Conservation (phyloP, 2,888 invertebrate species). For the Cephus spinipes region DNA sequence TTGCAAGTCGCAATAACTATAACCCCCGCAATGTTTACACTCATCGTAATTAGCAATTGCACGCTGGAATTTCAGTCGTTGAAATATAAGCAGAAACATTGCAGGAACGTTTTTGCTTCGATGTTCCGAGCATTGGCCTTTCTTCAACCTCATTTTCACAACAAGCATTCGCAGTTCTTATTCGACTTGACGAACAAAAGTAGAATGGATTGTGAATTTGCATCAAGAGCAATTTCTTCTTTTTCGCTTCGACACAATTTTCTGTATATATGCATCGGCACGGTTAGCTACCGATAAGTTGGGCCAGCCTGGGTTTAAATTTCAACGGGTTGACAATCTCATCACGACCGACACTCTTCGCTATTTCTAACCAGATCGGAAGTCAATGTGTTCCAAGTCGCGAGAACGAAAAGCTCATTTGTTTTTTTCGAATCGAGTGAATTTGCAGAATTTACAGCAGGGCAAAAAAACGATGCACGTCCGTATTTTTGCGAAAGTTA, state of each 20-base stretch:
- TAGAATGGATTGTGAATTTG: not conserved
- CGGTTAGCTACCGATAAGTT: not conserved
- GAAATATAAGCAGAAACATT: not conserved
- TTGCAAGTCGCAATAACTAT: not conserved
- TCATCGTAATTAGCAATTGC: not conserved
- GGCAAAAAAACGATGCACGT: not conserved
- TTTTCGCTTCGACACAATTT: not conserved
- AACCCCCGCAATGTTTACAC: not conserved
- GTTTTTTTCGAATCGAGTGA: not conserved
- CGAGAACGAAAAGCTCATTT: not conserved
- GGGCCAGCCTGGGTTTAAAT: not conserved
- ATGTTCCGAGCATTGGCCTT: not conserved
- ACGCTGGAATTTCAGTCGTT: not conserved
- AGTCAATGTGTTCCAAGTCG: not conserved
- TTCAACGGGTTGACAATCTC: not conserved
- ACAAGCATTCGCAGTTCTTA: not conserved
- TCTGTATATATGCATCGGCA: not conserved
- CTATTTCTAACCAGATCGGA: not conserved
- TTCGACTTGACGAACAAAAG: not conserved
- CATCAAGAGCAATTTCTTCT: not conserved
- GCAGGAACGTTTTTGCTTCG: not conserved
- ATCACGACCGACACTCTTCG: not conserved
- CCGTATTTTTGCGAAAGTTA: not conserved
- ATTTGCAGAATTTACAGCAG: not conserved
- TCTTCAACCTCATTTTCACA: constrained; percentile 6